Percentiles rank a stretch among this genome's conserved stretches.
These are phyloP conservation scores for Cynaeus angustus DNA, from an alignment of 2,888 invertebrate genomes.

Conservation along the genomic window DNA sequence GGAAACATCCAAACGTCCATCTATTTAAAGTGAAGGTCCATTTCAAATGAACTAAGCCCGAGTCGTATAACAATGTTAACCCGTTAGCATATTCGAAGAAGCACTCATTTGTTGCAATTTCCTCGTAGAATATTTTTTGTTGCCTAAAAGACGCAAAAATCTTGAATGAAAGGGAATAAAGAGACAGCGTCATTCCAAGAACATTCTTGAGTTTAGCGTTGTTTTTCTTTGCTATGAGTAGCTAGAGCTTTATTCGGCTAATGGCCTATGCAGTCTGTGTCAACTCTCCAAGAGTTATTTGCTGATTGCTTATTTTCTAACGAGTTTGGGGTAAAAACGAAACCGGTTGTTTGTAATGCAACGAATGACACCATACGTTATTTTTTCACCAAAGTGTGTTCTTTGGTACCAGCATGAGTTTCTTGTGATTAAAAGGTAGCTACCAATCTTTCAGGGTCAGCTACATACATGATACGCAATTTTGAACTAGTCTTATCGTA, in stretches of 20 bases:
- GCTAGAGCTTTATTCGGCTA: constrained; percentile 2
- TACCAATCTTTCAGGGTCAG: neutral
- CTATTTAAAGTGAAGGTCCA: constrained; percentile 7
- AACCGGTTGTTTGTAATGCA: neutral
- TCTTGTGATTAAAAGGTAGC: constrained; percentile 8
- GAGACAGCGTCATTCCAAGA: neutral
- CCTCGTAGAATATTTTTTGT: neutral
- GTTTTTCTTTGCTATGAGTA: neutral
- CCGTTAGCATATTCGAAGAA: neutral
- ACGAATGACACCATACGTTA: neutral
- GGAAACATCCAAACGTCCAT: constrained; percentile 26
- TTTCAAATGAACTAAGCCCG: constrained; percentile 10
- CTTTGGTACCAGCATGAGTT: constrained; percentile 1
- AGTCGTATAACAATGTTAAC: constrained; percentile 3
- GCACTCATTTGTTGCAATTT: neutral
- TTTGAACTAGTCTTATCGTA: constrained; percentile 6
- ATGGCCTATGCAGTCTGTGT: constrained; percentile 1
- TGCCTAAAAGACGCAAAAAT: constrained; percentile 1
- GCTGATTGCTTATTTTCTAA: constrained; percentile 4
- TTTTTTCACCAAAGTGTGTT: constrained; percentile 1
- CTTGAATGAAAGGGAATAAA: neutral
- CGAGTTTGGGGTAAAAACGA: constrained; percentile 4
- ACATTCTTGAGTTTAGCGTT: neutral
- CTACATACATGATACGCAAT: constrained; percentile 12
- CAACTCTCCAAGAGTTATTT: constrained; percentile 1